A percentile compares a stretch with the other conserved stretches of the same genome.
phyloP scores from a whole-genome alignment of 2,113 vertebrate species.

The Galeopterus variegatus region DNA sequence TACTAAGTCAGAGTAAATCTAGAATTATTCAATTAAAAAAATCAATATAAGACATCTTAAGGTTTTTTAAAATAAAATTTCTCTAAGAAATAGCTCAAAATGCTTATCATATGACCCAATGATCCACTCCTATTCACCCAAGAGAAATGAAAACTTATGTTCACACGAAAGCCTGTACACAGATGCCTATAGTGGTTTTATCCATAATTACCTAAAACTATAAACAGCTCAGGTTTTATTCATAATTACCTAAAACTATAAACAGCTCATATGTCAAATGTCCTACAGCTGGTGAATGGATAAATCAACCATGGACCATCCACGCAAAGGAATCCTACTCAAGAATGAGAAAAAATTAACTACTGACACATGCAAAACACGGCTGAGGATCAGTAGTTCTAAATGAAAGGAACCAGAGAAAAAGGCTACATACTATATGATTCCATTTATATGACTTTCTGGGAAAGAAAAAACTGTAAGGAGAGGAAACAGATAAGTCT shows the following conservation, averaged over 20 bases:
- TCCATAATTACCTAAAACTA: no score
- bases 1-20: neutral
- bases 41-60: neutral
- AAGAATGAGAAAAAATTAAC: neutral
- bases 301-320: neutral
- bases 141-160: neutral
- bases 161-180: neutral
- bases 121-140: neutral
- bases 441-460: neutral
- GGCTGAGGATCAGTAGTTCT: neutral
- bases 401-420: neutral
- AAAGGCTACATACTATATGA: neutral
- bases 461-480: neutral
- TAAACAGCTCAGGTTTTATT: no score
- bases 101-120: neutral
- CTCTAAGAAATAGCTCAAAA: slow-evolving; percentile 1
- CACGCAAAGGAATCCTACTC: neutral
- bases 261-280: neutral
- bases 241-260: neutral
- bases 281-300: neutral
- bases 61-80: neutral
- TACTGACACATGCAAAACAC: neutral
- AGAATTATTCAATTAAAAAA: slow-evolving; percentile 39
- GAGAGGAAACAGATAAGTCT: neutral
- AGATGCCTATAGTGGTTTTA: slow-evolving; percentile 3